A percentile compares a stretch with the other conserved stretches of the same genome.
Conservation (phyloP, 2,888 invertebrate species). For the Melanostoma mellinum region DNA sequence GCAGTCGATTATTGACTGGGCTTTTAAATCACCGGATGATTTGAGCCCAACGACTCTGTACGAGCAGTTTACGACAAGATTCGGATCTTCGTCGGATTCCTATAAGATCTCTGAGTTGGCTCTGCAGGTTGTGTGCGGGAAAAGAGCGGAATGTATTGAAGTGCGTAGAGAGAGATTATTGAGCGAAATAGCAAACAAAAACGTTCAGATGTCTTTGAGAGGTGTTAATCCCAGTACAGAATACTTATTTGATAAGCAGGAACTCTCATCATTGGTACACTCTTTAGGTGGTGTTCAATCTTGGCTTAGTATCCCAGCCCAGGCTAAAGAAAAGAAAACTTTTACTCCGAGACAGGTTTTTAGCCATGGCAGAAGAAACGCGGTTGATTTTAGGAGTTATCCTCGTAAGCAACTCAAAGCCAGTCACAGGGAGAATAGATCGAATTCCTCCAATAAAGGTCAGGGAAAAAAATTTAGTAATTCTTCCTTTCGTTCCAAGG, state of each 20-base stretch:
- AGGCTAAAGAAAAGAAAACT: not conserved
- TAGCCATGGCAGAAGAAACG: not conserved
- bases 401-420: not conserved
- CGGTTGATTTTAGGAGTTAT: not conserved
- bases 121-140: constrained; percentile 27
- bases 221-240: constrained; percentile 28
- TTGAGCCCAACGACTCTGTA: constrained; percentile 29
- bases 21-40: constrained; percentile 32
- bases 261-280: constrained; percentile 24
- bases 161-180: constrained; percentile 29
- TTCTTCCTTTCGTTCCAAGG: constrained; percentile 23
- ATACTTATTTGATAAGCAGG: constrained; percentile 19
- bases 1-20: constrained; percentile 37
- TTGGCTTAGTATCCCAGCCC: constrained; percentile 10
- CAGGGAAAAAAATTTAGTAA: constrained; percentile 16
- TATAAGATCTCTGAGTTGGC: constrained; percentile 22
- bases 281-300: constrained; percentile 30
- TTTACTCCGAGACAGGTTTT: not conserved
- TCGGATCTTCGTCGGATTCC: constrained; percentile 32
- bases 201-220: constrained; percentile 22
- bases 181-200: constrained; percentile 32
- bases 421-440: not conserved
- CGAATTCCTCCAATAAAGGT: not conserved
- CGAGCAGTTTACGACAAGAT: not conserved
- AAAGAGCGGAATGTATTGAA: constrained; percentile 42